Percentiles rank a stretch among this genome's conserved stretches.
Evolutionary conservation across 2,888 invertebrate species (phyloP).

Genomic region (Cheilosia scutellata): DNA sequence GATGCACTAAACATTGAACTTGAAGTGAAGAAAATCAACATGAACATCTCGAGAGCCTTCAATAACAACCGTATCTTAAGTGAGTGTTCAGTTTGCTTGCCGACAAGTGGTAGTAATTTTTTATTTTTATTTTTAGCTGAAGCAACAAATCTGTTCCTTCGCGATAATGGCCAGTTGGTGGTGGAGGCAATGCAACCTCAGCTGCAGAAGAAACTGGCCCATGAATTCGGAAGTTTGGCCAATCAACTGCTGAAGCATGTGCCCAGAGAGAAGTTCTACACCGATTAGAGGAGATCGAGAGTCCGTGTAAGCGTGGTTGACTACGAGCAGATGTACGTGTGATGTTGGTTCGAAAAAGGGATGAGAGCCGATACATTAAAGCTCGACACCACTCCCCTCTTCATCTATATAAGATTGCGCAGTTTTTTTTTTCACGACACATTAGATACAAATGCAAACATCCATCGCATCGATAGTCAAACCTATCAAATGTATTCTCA

Average conservation of each 20-base stretch:
- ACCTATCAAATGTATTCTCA: conserved; percentile 13
- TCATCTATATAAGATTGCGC: too few relatives aligned
- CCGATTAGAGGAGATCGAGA: conserved; percentile 77
- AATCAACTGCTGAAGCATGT: conserved; percentile 88
- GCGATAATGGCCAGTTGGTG: conserved; percentile 89
- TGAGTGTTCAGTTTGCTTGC: conserved; percentile 83
- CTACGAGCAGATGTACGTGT: background rate
- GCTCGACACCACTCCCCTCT: too few relatives aligned
- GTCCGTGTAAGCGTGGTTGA: background rate
- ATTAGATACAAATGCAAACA: background rate
- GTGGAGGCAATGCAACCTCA: conserved; percentile 89
- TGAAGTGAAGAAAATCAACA: conserved; percentile 86
- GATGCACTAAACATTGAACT: conserved; percentile 87
- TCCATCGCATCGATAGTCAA: conserved; percentile 3
- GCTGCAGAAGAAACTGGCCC: conserved; percentile 87
- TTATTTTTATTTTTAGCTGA: conserved; percentile 85
- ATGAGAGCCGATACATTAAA: too few relatives aligned
- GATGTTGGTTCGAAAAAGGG: too few relatives aligned
- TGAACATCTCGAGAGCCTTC: conserved; percentile 88
- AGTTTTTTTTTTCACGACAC: too few relatives aligned
- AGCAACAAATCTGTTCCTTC: conserved; percentile 89
- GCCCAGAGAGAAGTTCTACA: conserved; percentile 86
- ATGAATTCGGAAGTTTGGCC: conserved; percentile 87
- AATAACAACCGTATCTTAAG: conserved; percentile 89
- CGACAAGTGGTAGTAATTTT: background rate